Conservation (phyloP, 2,888 invertebrate genomes). For the Chymomyza procnemis region DNA sequence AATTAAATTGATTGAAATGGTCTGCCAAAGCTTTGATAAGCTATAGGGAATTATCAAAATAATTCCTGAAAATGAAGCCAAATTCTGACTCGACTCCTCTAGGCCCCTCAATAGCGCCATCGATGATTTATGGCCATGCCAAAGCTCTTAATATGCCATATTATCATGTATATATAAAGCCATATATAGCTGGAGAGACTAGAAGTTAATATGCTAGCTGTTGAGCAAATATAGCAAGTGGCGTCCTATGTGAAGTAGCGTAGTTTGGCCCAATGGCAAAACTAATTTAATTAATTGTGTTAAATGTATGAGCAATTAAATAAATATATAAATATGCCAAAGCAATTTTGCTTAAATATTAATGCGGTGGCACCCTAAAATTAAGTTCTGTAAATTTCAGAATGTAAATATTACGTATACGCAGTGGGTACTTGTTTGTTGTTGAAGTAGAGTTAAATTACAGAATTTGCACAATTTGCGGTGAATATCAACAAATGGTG, state of each 20-base stretch:
- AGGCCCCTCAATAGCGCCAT: neutral
- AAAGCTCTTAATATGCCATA: neutral
- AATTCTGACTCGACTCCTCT: neutral
- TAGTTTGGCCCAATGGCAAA: neutral
- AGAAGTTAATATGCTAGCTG: neutral
- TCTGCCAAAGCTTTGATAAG: conserved; percentile 2
- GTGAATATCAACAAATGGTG: too few relatives aligned
- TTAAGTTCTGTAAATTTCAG: neutral
- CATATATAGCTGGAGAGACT: neutral
- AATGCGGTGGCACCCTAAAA: neutral
- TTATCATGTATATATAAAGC: neutral
- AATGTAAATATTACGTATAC: neutral
- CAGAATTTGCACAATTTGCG: too few relatives aligned
- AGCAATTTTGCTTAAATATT: neutral
- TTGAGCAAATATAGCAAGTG: neutral
- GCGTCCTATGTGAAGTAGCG: neutral
- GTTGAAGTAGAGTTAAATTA: too few relatives aligned
- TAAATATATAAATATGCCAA: neutral
- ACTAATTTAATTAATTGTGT: neutral
- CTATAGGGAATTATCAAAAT: conserved; percentile 21
- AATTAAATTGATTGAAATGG: conserved; percentile 51
- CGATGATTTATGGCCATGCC: neutral
- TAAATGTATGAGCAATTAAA: neutral
- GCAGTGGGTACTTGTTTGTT: too few relatives aligned
- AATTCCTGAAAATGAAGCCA: conserved; percentile 3